phyloP scores from a whole-genome alignment of 2,797 vertebrate species.

The Cyprinodon diabolis region DNA sequence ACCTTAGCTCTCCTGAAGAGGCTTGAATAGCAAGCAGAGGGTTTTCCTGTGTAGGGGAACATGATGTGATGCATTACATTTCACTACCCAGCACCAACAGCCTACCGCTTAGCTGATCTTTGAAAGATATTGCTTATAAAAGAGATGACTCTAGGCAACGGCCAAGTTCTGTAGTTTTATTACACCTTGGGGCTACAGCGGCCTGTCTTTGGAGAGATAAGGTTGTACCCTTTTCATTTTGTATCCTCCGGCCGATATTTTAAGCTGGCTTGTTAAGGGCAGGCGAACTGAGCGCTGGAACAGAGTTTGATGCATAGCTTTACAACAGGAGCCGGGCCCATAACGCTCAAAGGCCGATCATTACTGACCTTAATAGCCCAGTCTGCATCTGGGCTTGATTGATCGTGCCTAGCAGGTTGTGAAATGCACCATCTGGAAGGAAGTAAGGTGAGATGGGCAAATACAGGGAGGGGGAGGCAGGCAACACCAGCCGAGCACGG shows the following conservation, averaged over 20 bases:
- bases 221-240: conserved; percentile 96
- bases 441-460: conserved; percentile 79
- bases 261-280: conserved; percentile 85
- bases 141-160: conserved; percentile 89
- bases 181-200: conserved; percentile 89
- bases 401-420: conserved; percentile 87
- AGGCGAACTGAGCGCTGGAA: conserved; percentile 78
- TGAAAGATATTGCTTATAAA: conserved; percentile 95
- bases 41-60: conserved; percentile 65
- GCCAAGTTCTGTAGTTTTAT: conserved; percentile 94
- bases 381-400: conserved; percentile 80
- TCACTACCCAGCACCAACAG: conserved; percentile 73
- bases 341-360: conserved; percentile 83
- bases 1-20: conserved; percentile 57
- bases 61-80: conserved; percentile 80
- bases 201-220: conserved; percentile 94
- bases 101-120: conserved; percentile 88
- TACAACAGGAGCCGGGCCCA: conserved; percentile 79
- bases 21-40: conserved; percentile 62
- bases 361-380: conserved; percentile 82
- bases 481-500: conserved; percentile 81
- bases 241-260: conserved; percentile 91
- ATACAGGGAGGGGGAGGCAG: conserved; percentile 71
- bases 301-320: conserved; percentile 79
- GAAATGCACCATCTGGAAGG: conserved; percentile 88